These are phyloP conservation scores for Erythrolamprus reginae DNA, from an alignment of 2,113 vertebrate species.

Conservation along the genomic window DNA sequence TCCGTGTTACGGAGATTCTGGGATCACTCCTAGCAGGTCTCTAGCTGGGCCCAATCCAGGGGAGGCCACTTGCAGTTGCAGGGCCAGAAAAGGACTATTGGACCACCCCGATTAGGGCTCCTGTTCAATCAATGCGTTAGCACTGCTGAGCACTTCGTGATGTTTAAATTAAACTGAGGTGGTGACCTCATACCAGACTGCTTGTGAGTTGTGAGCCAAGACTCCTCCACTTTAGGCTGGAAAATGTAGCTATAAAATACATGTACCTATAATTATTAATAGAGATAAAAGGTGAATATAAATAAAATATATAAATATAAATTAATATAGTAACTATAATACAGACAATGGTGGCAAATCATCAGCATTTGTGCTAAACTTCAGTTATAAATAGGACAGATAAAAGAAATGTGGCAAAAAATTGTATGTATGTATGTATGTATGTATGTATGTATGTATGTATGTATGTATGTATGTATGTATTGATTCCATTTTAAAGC, in stretches of 20 bases:
- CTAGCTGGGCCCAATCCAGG: not conserved
- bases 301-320: not conserved
- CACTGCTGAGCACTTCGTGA: not conserved
- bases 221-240: not conserved
- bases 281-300: not conserved
- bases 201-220: too few relatives aligned
- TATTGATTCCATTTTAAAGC: not conserved
- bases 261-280: not conserved
- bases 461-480: too few relatives aligned
- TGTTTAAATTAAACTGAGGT: not conserved
- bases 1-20: not conserved
- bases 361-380: not conserved
- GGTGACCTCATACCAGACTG: not conserved
- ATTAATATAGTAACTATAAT: not conserved
- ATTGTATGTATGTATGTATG: not conserved
- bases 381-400: not conserved
- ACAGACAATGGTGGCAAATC: not conserved
- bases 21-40: not conserved
- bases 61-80: not conserved
- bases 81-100: not conserved
- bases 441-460: too few relatives aligned
- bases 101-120: not conserved
- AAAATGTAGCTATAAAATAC: not conserved
- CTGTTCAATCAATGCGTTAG: not conserved
- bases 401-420: not conserved